Base-by-base conservation (phyloP, 2,888 invertebrate genomes). In the Dasysyrphus albostriatus region DNA sequence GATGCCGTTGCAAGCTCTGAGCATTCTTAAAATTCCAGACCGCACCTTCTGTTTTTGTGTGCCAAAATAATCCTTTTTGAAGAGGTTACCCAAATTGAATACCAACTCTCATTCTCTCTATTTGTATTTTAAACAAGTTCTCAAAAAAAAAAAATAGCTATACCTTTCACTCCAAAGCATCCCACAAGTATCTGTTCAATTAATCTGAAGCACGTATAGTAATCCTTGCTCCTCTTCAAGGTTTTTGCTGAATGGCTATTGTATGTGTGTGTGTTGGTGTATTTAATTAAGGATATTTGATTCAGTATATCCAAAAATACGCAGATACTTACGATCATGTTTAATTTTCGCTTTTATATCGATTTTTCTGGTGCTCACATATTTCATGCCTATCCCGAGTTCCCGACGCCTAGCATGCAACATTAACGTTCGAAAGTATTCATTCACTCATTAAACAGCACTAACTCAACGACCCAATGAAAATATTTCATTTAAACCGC, bases 401-500 rank as follows among this genome's bases (percentile, higher is more conserved):
- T 7, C 32, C 32, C 24, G 12, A 8, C 39, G 34, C 34, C 14
- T 39, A 14, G 29, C 29, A 42, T 61, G 59, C 19, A 61, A 77
- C 32, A 49, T 47, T 67, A 32, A 49, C 34, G 63, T 44, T 63
- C 44, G 34, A 65, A 65, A 58, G 63, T 65, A 65, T 58, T 73
- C 58, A 67, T 67, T 34, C 51, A 51, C 73, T 54, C 54, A 69
- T 75, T 63, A 61, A 75, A 47, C 47, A 78, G 63, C n/a, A 44
- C 65, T 78, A 78, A 83, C 67, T 78, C 61, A 83, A 34, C 24
- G 49, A 63, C 42, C 56, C 49, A 75, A 65, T 54, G 70, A 70
- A 83, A 70, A 54, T 80, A 79, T 75, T 75, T 75, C 74, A 70
- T 58, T 75, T 49, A 74, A 80, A 42, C 59, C 73, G 37, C 78